These are phyloP conservation scores for Neosilurus mollespiculum DNA, from an alignment of 2,797 vertebrate genomes.

Conservation along the genomic window DNA sequence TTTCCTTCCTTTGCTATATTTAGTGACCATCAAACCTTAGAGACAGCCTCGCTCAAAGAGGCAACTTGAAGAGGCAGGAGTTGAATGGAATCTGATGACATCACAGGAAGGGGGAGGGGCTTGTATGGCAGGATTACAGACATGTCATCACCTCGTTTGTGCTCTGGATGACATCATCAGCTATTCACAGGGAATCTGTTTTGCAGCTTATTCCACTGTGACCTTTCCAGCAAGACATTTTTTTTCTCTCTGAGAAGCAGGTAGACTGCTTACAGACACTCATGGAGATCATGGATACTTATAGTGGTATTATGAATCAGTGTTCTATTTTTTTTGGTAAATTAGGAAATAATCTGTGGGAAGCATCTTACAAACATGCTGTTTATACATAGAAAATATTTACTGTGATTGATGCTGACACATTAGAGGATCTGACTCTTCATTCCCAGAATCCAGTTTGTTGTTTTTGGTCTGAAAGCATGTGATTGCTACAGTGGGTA, in stretches of 20 bases:
- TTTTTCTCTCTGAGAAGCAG: not conserved
- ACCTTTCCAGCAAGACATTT: constrained; percentile 11
- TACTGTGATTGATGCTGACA: too few species aligned
- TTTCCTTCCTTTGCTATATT: constrained; percentile 58
- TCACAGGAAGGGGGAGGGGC: constrained; percentile 48
- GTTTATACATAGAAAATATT: not conserved
- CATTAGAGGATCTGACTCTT: too few species aligned
- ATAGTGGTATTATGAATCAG: not conserved
- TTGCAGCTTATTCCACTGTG: constrained; percentile 7
- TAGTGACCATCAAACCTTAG: constrained; percentile 47
- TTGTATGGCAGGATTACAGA: constrained; percentile 42
- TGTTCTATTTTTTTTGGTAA: not conserved
- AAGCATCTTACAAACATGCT: not conserved
- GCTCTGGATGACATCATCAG: constrained; percentile 51
- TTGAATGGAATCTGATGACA: constrained; percentile 54
- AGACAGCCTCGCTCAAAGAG: constrained; percentile 40
- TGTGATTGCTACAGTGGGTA: too few species aligned
- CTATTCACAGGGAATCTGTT: constrained; percentile 23
- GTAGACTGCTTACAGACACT: not conserved
- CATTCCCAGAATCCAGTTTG: too few species aligned
- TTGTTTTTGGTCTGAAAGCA: too few species aligned
- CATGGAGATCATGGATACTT: not conserved
- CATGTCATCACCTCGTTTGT: constrained; percentile 49
- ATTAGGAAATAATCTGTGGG: too few species aligned
- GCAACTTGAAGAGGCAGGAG: constrained; percentile 4